Evolutionary conservation across 2,888 invertebrate species (phyloP).

Genomic region (Phalera bucephala): DNA sequence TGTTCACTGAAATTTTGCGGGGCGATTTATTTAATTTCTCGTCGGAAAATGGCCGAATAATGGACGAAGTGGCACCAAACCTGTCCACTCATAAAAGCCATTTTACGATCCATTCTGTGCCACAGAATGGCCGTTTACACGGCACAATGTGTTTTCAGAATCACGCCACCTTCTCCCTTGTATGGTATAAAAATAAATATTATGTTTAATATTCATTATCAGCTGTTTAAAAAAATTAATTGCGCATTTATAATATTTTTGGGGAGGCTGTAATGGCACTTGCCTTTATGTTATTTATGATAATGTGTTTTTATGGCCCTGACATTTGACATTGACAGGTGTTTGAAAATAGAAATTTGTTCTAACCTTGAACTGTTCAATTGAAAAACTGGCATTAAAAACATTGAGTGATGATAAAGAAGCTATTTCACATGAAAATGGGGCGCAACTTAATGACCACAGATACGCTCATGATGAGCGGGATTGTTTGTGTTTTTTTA

Average conservation of each 20-base stretch:
- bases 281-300: not conserved
- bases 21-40: slow-evolving; percentile 65
- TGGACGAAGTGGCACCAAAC: slow-evolving; percentile 52
- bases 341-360: no score
- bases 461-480: no score
- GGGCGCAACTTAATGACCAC: no score
- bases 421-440: no score
- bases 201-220: slow-evolving; percentile 25
- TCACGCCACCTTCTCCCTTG: slow-evolving; percentile 33
- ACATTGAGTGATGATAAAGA: no score
- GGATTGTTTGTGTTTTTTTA: no score
- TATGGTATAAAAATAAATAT: slow-evolving; percentile 47
- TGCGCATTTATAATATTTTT: slow-evolving; percentile 2
- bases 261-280: not conserved
- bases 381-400: no score
- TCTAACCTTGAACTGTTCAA: no score
- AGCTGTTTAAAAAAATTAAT: slow-evolving; percentile 10
- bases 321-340: no score
- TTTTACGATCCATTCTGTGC: slow-evolving; percentile 67
- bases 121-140: slow-evolving; percentile 61
- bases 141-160: slow-evolving; percentile 56
- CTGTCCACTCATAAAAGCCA: slow-evolving; percentile 69
- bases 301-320: no score
- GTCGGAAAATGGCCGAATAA: slow-evolving; percentile 56
- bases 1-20: slow-evolving; percentile 10